phyloP scores from a whole-genome alignment of 2,113 vertebrate genomes.

The Rhizomys pruinosus region DNA sequence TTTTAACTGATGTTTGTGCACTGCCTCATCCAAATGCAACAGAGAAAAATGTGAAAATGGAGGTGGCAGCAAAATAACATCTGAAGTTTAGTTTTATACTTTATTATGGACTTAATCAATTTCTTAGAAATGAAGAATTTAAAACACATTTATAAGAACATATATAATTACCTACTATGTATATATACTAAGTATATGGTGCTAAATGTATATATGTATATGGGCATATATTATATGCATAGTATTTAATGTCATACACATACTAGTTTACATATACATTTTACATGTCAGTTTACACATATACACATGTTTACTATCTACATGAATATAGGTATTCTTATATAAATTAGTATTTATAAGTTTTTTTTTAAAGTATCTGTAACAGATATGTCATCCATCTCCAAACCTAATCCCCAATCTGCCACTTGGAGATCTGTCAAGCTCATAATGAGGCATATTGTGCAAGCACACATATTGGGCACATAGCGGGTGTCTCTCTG shows the following conservation, averaged over 20 bases:
- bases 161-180: not conserved
- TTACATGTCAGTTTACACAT: too few species aligned
- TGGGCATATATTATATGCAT: not conserved
- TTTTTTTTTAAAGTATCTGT: not conserved
- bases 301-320: too few species aligned
- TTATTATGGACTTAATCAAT: not conserved
- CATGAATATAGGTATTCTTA: not conserved
- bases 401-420: slow-evolving; percentile 59
- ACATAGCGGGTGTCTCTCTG: slow-evolving; percentile 52
- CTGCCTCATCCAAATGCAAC: not conserved
- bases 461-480: slow-evolving; percentile 59
- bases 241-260: not conserved
- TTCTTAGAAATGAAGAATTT: slow-evolving; percentile 29
- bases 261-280: not conserved
- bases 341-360: not conserved
- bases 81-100: not conserved
- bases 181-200: not conserved
- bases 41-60: not conserved
- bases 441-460: slow-evolving; percentile 77
- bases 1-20: not conserved
- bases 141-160: not conserved
- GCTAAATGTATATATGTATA: not conserved
- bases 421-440: slow-evolving; percentile 74
- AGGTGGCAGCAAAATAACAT: not conserved
- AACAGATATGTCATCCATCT: slow-evolving; percentile 43